Evolutionary conservation across 2,113 vertebrate genomes (phyloP).

Genomic region (Elachura formosa): DNA sequence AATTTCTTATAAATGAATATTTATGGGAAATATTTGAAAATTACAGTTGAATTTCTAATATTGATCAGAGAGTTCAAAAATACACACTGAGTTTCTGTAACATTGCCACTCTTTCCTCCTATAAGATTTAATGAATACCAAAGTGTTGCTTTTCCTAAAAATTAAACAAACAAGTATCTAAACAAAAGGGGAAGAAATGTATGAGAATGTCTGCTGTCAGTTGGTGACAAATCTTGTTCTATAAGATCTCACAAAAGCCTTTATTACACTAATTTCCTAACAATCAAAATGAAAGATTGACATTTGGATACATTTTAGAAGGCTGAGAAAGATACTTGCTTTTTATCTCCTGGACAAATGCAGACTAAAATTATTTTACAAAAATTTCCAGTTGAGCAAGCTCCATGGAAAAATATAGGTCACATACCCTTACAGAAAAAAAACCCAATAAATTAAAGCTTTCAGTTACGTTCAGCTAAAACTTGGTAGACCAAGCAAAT

Average conservation of each 20-base stretch:
- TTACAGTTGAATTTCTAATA: neutral
- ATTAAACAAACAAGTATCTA: too few relatives aligned
- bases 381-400: neutral
- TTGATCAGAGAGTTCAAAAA: neutral
- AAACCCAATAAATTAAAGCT: neutral
- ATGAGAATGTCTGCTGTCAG: neutral
- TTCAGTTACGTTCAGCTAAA: neutral
- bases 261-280: neutral
- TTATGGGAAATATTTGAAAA: neutral
- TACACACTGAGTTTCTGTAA: neutral
- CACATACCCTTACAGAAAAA: neutral
- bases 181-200: neutral
- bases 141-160: neutral
- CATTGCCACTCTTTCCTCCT: neutral
- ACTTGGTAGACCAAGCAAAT: neutral
- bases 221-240: neutral
- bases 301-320: neutral
- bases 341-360: neutral
- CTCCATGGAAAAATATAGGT: neutral
- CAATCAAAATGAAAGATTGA: neutral
- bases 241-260: neutral
- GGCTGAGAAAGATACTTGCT: neutral
- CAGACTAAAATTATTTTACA: neutral
- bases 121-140: neutral
- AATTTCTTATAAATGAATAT: neutral